These are phyloP conservation scores for Agelastica alni DNA, from an alignment of 2,888 invertebrate genomes.

Conservation along the genomic window DNA sequence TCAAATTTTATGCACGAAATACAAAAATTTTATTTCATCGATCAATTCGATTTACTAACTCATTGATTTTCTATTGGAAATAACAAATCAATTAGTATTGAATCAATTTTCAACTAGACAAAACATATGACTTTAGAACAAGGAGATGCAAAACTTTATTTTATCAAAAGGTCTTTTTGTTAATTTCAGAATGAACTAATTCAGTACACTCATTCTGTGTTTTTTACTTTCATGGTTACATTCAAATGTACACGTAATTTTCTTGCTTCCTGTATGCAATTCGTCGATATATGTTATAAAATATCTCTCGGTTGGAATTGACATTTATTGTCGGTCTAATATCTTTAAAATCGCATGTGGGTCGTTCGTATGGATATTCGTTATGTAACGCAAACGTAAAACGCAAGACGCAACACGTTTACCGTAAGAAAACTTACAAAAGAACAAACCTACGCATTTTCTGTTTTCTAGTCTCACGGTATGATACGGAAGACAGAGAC, in stretches of 20 bases:
- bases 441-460: slow-evolving; percentile 16
- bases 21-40: too few species aligned
- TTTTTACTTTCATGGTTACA: too few species aligned
- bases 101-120: too few species aligned
- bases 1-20: too few species aligned
- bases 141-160: too few species aligned
- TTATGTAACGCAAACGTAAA: slow-evolving; percentile 8
- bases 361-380: slow-evolving; percentile 10
- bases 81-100: too few species aligned
- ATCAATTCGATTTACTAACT: too few species aligned
- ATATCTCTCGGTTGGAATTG: slow-evolving; percentile 1
- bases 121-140: too few species aligned
- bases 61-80: too few species aligned
- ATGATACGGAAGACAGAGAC: slow-evolving; percentile 2
- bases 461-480: slow-evolving; percentile 3
- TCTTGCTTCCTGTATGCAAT: background rate
- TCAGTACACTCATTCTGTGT: too few species aligned
- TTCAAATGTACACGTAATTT: background rate
- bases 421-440: slow-evolving; percentile 13
- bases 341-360: slow-evolving; percentile 13
- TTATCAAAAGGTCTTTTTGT: too few species aligned
- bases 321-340: slow-evolving; percentile 12
- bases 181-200: too few species aligned
- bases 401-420: slow-evolving; percentile 5
- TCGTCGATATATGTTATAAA: background rate